These are phyloP conservation scores for Lydus trimaculatus DNA, from an alignment of 2,888 invertebrate species.

Conservation along the genomic window DNA sequence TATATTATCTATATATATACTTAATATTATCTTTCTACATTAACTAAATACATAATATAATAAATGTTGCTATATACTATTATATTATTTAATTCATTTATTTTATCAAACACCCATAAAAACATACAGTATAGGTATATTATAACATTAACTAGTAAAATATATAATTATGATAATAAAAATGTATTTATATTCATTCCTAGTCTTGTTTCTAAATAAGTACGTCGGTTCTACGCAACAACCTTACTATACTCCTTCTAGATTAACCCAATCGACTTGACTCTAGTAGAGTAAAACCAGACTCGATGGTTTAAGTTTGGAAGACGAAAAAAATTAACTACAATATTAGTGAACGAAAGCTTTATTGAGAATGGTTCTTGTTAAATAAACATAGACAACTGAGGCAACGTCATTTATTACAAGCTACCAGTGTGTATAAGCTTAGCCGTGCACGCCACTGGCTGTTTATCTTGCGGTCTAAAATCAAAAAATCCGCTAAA, in stretches of 20 bases:
- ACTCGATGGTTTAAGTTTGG: too few species aligned
- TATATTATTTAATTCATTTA: slow-evolving; percentile 61
- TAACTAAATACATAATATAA: slow-evolving; percentile 57
- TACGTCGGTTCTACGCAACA: too few species aligned
- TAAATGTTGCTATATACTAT: slow-evolving; percentile 62
- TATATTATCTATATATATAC: slow-evolving; percentile 58
- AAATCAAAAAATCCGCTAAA: too few species aligned
- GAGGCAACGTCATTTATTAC: too few species aligned
- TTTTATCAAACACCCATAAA: slow-evolving; percentile 61
- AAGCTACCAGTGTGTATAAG: too few species aligned
- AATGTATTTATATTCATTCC: slow-evolving; percentile 61
- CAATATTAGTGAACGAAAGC: too few species aligned
- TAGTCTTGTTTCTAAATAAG: slow-evolving; percentile 33
- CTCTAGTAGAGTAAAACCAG: background rate
- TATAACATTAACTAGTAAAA: slow-evolving; percentile 60
- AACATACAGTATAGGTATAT: slow-evolving; percentile 60
- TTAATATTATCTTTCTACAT: slow-evolving; percentile 61
- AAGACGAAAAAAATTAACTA: too few species aligned
- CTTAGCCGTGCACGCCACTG: too few species aligned
- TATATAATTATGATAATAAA: slow-evolving; percentile 63
- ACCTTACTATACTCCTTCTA: too few species aligned
- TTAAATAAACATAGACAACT: too few species aligned
- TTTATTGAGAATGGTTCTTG: too few species aligned
- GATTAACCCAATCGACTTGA: background rate
- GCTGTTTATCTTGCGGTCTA: too few species aligned